Evolutionary conservation across 2,797 vertebrate genomes (phyloP), one percentile per base, ranked within the genome.

Genomic region (Accipiter badius): DNA sequence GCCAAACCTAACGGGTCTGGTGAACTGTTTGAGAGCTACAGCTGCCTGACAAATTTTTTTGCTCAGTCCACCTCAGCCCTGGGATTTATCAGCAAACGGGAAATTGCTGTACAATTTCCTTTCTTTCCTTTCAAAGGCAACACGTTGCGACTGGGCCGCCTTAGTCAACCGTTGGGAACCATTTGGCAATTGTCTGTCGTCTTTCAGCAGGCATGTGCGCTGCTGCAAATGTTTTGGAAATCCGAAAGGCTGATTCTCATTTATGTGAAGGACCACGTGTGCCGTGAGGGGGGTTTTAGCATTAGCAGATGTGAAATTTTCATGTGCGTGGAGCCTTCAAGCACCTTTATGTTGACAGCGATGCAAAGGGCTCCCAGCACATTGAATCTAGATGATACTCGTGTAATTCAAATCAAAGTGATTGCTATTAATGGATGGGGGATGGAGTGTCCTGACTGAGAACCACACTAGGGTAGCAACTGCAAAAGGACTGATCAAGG

Each of bases 261-360:
- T 89, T 33, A 14, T 19, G 29, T 40, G 67, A 62, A 76, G 74
- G 86, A 35, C 73, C 61, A 49, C 22, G 5, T 73, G 59, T 69
- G 59, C 73, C 42, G 13, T 0, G 42, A 79, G 67, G 62, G 42
- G 74, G 42, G 49, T 40, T 79, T 89, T 78, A 33, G 89, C 4
- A 2, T 61, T 18, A 55, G 74, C 74, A 90, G 74, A 73, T 85
- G 74, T 87, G 89, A 71, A 79, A 80, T 82, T 89, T 92, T 81
- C 71, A 59, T 39, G 39, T 44, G 91, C 78, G 79, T 87, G 63
- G 74, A 92, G 74, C 35, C 46, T 83, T 57, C 80, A 4, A 37
- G 0, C 4, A 3, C 57, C 54, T 74, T 81, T 82, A 65, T 65
- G 69, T n/a, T 33, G 42, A 24, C 18, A 39, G n/a, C 0, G 4